Percentiles rank a stretch among this genome's conserved stretches.
These are phyloP conservation scores for Coracopsis vasa DNA, from an alignment of 2,113 vertebrate genomes.

Conservation along the genomic window DNA sequence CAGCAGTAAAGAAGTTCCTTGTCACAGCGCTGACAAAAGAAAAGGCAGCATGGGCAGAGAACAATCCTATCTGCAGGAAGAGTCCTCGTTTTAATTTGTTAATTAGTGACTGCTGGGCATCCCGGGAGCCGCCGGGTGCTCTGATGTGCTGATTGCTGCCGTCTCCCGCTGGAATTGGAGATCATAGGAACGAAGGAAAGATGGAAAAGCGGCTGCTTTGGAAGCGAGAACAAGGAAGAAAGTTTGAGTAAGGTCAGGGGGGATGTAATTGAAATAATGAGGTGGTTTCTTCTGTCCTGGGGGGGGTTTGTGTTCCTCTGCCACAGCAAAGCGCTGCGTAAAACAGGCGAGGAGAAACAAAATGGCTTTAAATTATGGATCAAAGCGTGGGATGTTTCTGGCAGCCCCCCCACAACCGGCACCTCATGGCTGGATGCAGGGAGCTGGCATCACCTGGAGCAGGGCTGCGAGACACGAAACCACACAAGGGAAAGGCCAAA, in stretches of 20 bases:
- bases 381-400: not conserved
- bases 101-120: conserved; percentile 69
- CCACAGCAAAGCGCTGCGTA: not conserved
- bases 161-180: conserved; percentile 44
- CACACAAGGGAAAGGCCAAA: not conserved
- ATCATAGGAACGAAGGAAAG: conserved; percentile 17
- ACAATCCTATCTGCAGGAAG: conserved; percentile 57
- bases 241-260: conserved; percentile 51
- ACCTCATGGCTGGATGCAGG: not conserved
- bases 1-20: conserved; percentile 31
- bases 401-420: not conserved
- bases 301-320: conserved; percentile 7
- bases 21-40: conserved; percentile 11
- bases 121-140: conserved; percentile 50
- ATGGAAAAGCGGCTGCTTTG: not conserved
- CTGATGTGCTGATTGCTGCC: conserved; percentile 67
- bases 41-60: conserved; percentile 7
- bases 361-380: conserved; percentile 32
- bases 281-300: conserved; percentile 24
- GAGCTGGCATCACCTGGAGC: not conserved
- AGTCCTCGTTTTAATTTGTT: conserved; percentile 33
- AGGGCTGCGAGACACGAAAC: not conserved
- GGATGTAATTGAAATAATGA: conserved; percentile 40
- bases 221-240: not conserved
- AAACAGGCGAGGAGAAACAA: not conserved